Evolutionary conservation across 2,113 vertebrate species (phyloP), one percentile per base, ranked within the genome.

Genomic region (Etheostoma spectabile): DNA sequence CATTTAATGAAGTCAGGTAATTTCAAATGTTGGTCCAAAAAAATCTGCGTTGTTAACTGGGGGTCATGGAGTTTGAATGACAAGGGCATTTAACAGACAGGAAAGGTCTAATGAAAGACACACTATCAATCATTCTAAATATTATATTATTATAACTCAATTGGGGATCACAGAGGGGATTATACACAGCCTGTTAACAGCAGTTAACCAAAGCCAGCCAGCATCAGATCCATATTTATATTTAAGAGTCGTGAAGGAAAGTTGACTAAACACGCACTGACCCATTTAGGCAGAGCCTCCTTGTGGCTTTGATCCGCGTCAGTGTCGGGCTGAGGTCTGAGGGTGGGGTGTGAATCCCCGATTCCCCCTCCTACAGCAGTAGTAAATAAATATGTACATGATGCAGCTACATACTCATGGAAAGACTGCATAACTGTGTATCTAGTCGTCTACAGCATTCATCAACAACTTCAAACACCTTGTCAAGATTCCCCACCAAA

Each of bases 301-400:
- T 45, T 4, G 10, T 68, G 42, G 57, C 48, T 59, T 60, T 49
- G 66, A 79, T 45, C 55, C 14, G 11, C 45, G 18, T 75, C 83
- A 11, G 42, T 57, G 55, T 49, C 38, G 14, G 38, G 8, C 8
- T 38, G 8, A 38, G 35, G 35, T 57, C 67, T 79, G 59, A 78
- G 38, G 38, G 60, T 72, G 35, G 0, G 10, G 0, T 30, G 46
- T 77, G 78, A 90, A 55, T 85, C 88, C 80, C 72, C 80, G 55
- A 18, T n/a, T 80, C 48, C 33, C 21, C 18, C 35, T 35, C 27
- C 8, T 19, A 35, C 4, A 13, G 21, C n/a, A n/a, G 52, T 22
- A 55, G 52, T 22, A 55, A 55, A 55, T 22, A n/a, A 19, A 62
- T 21, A 13, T 38, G 72, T 15, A 45, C 38, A n/a, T 15, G 48